Conservation (phyloP, 2,113 vertebrate genomes). For the Empidonax traillii region DNA sequence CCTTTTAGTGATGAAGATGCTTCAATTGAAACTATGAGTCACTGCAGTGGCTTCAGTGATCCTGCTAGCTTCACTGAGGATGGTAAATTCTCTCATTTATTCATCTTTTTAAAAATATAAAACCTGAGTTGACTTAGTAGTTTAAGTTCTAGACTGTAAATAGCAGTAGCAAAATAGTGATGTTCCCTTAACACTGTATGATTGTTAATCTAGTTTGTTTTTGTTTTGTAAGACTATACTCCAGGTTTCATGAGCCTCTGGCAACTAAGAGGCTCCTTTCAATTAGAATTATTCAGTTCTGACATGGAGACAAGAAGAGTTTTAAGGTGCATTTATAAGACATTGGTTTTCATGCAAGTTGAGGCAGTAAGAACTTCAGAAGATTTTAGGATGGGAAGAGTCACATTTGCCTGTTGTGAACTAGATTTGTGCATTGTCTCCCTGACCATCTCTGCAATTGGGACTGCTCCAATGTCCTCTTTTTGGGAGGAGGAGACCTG, state of each 20-base stretch:
- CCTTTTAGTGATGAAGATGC: slow-evolving; percentile 97
- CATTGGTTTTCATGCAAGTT: not conserved
- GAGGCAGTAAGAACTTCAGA: not conserved
- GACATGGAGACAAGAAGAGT: not conserved
- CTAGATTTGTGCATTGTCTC: not conserved
- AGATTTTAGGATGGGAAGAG: not conserved
- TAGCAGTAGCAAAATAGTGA: not conserved
- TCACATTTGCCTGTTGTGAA: not conserved
- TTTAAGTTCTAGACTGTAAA: not conserved
- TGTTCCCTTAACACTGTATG: rapidly evolving
- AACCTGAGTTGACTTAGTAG: not conserved
- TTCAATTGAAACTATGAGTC: slow-evolving; percentile 97
- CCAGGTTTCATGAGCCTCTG: not conserved
- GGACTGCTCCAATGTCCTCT: not conserved
- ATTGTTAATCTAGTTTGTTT: not conserved
- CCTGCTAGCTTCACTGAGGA: slow-evolving; percentile 89
- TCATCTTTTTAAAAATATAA: not conserved
- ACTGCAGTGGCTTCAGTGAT: slow-evolving; percentile 96
- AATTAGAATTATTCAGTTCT: not conserved
- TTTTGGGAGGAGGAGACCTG: not conserved
- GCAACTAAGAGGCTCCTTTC: not conserved
- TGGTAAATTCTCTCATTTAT: slow-evolving; percentile 68
- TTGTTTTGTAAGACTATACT: not conserved
- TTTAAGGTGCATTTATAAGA: not conserved
- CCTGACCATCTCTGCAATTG: not conserved